phyloP scores from a whole-genome alignment of 1,140 invertebrate species.

The Bradysia coprophila region DNA sequence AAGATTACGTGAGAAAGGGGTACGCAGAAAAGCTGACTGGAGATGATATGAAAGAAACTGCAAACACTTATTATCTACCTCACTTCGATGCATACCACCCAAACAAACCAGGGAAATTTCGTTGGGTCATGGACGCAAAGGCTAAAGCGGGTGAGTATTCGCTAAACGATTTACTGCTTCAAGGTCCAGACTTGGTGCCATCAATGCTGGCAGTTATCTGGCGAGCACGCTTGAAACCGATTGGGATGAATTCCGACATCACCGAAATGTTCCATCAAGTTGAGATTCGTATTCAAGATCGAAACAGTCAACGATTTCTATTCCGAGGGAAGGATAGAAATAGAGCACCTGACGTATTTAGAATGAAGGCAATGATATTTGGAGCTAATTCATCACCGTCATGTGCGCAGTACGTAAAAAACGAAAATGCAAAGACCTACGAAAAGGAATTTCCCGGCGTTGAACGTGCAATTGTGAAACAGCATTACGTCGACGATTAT shows the following conservation, averaged over 20 bases:
- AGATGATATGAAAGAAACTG: too few relatives aligned
- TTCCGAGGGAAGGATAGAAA: conserved; percentile 1
- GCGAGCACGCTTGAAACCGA: conserved; percentile 1
- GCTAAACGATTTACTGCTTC: not conserved
- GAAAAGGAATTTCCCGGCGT: too few relatives aligned
- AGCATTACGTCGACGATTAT: too few relatives aligned
- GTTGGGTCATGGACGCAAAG: conserved; percentile 14
- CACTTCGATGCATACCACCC: conserved; percentile 12
- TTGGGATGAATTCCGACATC: conserved; percentile 4
- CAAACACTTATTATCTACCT: conserved; percentile 11
- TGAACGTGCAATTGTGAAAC: too few relatives aligned
- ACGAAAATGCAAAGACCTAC: too few relatives aligned
- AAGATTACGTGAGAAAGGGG: too few relatives aligned
- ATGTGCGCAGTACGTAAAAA: too few relatives aligned
- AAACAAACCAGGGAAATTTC: conserved; percentile 11
- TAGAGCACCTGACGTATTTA: not conserved
- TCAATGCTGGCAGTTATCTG: conserved; percentile 3
- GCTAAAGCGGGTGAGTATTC: conserved; percentile 4
- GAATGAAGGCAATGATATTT: too few relatives aligned
- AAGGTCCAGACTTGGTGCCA: conserved; percentile 2
- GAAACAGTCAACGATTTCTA: conserved; percentile 4
- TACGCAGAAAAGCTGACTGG: too few relatives aligned
- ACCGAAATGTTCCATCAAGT: conserved; percentile 5
- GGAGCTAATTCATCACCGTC: too few relatives aligned
- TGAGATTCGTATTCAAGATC: conserved; percentile 1